Evolutionary conservation across 2,888 invertebrate genomes (phyloP).

Genomic region (Hanleya hanleyi): DNA sequence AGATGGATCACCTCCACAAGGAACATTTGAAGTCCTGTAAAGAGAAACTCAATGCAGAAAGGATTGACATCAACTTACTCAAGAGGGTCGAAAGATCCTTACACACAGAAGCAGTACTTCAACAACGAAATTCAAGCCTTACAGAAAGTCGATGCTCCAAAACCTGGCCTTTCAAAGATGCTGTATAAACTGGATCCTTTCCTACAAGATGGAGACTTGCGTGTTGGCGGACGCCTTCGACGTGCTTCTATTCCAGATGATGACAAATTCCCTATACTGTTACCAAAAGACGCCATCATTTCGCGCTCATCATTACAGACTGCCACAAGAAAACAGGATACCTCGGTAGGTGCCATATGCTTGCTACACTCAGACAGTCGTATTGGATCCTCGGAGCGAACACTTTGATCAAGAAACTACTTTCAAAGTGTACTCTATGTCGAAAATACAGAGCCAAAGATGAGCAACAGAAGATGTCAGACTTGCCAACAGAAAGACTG

Average conservation of each 20-base stretch:
- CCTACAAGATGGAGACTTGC: background rate
- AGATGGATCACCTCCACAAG: too few species aligned
- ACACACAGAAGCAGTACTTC: background rate
- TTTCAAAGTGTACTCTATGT: background rate
- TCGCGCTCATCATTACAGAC: background rate
- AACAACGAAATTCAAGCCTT: background rate
- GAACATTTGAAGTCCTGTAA: too few species aligned
- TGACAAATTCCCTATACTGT: background rate
- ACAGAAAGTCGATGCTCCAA: background rate
- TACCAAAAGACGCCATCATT: background rate
- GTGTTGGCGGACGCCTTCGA: background rate
- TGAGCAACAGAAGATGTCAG: background rate
- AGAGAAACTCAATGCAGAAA: too few species aligned
- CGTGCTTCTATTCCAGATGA: background rate
- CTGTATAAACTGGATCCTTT: background rate
- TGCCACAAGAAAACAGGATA: background rate
- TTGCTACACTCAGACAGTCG: background rate
- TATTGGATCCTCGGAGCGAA: slow-evolving; percentile 4
- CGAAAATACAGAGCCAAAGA: background rate
- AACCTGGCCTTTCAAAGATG: too few species aligned
- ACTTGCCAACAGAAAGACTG: too few species aligned
- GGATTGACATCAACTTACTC: background rate
- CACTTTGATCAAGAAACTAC: background rate
- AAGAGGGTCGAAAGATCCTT: background rate
- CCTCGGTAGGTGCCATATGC: background rate